phyloP scores from a whole-genome alignment of 2,797 vertebrate genomes.

The Phyllotis vaccarum region DNA sequence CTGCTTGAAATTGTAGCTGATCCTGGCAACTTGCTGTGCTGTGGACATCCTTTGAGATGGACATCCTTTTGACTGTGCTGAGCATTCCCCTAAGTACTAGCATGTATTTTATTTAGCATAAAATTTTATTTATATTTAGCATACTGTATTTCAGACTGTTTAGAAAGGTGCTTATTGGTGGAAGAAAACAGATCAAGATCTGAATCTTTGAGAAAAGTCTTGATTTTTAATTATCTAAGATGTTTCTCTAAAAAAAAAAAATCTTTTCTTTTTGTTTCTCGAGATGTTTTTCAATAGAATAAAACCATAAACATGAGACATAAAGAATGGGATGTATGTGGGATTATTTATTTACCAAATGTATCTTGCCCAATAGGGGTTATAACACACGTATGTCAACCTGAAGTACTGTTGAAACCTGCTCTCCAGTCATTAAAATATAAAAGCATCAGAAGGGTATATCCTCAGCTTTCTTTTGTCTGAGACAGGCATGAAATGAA shows the following conservation, averaged over 20 bases:
- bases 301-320: background rate
- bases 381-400: background rate
- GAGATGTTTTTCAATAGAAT: background rate
- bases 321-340: background rate
- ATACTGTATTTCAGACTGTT: conserved; percentile 10
- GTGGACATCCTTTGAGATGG: background rate
- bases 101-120: background rate
- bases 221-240: background rate
- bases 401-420: background rate
- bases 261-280: background rate
- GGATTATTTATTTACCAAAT: background rate
- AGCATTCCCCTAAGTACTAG: background rate
- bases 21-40: background rate
- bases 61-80: background rate
- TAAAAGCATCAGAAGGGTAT: background rate
- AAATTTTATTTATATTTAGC: conserved; percentile 26
- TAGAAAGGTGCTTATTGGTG: background rate
- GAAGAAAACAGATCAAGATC: conserved; percentile 23
- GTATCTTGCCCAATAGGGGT: background rate
- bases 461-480: background rate
- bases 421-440: background rate
- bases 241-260: conserved; percentile 8
- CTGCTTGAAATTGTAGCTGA: conserved; percentile 3
- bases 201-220: conserved; percentile 21
- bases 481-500: background rate